A percentile compares a stretch with the other conserved stretches of the same genome.
Evolutionary conservation across 2,888 invertebrate genomes (phyloP).

Genomic region (Fragum fragum): DNA sequence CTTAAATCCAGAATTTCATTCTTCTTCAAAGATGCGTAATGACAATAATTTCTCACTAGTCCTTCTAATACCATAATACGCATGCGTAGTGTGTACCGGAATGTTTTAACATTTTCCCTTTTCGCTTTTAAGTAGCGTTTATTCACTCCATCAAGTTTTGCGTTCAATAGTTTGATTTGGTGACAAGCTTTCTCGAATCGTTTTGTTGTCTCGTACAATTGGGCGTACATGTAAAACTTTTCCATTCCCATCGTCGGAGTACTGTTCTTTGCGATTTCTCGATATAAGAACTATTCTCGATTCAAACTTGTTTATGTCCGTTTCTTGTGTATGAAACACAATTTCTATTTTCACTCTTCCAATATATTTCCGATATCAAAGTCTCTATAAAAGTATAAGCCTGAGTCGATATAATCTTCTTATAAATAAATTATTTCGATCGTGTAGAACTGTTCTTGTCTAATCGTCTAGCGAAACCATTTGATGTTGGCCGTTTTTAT

Average conservation of each 20-base stretch:
- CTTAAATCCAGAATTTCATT: constrained; percentile 63
- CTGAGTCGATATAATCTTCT: too few species aligned
- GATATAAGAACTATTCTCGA: too few species aligned
- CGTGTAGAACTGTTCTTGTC: too few species aligned
- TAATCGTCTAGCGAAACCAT: too few species aligned
- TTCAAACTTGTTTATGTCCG: too few species aligned
- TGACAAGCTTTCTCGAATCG: constrained; percentile 56
- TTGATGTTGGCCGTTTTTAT: too few species aligned
- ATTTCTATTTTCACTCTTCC: too few species aligned
- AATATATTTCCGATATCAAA: too few species aligned
- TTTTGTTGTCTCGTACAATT: constrained; percentile 58
- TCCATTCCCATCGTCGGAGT: constrained; percentile 63
- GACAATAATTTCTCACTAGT: constrained; percentile 63
- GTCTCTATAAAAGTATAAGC: too few species aligned
- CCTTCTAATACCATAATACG: constrained; percentile 66
- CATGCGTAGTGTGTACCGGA: constrained; percentile 69
- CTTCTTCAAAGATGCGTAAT: constrained; percentile 68
- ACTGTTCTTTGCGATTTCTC: too few species aligned
- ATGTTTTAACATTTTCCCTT: constrained; percentile 41
- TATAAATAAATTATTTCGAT: too few species aligned
- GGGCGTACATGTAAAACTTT: constrained; percentile 64
- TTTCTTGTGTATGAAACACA: too few species aligned
- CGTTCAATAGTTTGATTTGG: constrained; percentile 61
- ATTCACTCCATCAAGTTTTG: constrained; percentile 51
- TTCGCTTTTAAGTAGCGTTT: constrained; percentile 59